A percentile compares a stretch with the other conserved stretches of the same genome.
Evolutionary conservation across 2,797 vertebrate genomes (phyloP).

Genomic region (Phataginus tricuspis): DNA sequence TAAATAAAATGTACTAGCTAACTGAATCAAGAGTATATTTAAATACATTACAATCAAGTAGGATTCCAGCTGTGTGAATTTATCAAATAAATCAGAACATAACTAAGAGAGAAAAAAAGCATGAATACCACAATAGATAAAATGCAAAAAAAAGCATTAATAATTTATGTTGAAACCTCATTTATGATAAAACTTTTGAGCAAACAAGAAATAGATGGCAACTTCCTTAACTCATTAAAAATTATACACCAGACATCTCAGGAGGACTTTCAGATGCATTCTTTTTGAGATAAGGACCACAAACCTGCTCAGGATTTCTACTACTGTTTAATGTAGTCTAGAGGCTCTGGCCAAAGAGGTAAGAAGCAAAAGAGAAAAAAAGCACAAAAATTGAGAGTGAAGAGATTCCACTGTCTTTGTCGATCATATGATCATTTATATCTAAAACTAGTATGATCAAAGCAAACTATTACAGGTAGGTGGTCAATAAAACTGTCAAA

Average conservation of each 20-base stretch:
- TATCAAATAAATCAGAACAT: neutral
- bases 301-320: neutral
- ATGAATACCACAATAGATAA: neutral
- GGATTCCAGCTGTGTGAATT: neutral
- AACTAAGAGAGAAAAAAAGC: neutral
- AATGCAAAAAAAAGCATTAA: neutral
- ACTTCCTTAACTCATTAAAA: neutral
- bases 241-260: neutral
- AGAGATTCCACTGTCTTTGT: neutral
- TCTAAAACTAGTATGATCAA: neutral
- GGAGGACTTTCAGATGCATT: neutral
- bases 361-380: neutral
- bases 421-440: neutral
- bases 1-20: neutral
- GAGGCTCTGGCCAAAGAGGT: neutral
- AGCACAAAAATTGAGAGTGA: neutral
- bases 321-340: neutral
- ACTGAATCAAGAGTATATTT: neutral
- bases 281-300: neutral
- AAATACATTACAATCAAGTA: neutral
- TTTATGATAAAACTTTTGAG: neutral
- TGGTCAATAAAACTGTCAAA: neutral
- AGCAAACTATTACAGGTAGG: neutral
- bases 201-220: neutral
- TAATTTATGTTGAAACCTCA: neutral